phyloP scores from a whole-genome alignment of 2,113 vertebrate genomes.

The Erythrolamprus reginae region DNA sequence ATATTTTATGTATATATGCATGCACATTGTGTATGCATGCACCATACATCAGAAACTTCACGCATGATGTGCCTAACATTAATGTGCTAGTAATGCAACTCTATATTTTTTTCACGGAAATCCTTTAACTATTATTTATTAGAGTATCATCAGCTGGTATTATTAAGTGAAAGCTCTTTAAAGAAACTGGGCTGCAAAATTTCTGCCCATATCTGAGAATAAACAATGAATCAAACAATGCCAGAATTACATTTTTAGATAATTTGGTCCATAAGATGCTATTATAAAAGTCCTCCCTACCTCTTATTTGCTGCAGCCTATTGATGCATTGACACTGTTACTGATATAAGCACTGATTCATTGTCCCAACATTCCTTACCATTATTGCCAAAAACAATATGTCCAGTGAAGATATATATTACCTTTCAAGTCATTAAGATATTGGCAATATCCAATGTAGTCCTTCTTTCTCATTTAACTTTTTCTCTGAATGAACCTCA shows the following conservation, averaged over 20 bases:
- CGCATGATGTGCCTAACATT: neutral
- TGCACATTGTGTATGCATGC: neutral
- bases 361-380: conserved; percentile 21
- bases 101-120: conserved; percentile 18
- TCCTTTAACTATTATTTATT: conserved; percentile 15
- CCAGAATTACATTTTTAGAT: neutral
- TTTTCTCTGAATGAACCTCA: neutral
- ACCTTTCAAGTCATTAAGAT: conserved; percentile 23
- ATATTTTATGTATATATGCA: neutral
- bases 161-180: conserved; percentile 30
- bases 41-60: conserved; percentile 16
- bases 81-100: conserved; percentile 6
- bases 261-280: neutral
- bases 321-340: neutral
- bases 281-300: neutral
- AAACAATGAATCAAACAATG: neutral
- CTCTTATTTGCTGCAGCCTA: conserved; percentile 30
- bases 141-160: conserved; percentile 20
- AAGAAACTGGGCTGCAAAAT: conserved; percentile 27
- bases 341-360: conserved; percentile 16
- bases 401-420: conserved; percentile 24
- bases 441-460: conserved; percentile 28
- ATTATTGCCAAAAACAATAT: conserved; percentile 28
- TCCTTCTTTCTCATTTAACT: neutral
- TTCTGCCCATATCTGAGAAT: neutral